phyloP scores from a whole-genome alignment of 1,140 invertebrate species.

The Calliphora vicina region DNA sequence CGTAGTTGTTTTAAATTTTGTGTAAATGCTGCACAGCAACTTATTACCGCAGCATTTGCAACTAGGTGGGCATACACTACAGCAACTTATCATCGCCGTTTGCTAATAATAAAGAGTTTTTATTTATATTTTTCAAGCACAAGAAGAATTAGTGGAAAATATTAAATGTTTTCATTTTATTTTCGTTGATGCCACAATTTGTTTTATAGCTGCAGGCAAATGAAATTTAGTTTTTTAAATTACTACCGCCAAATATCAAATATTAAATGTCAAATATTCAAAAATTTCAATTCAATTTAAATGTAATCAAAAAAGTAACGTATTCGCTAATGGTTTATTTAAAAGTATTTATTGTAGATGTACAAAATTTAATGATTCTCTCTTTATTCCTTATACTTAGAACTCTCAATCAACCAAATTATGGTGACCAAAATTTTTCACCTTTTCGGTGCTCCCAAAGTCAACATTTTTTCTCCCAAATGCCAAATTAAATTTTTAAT shows the following conservation, averaged over 20 bases:
- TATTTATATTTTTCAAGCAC: background rate
- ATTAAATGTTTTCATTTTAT: background rate
- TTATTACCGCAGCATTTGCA: background rate
- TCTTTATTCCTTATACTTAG: no score
- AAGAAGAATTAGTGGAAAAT: background rate
- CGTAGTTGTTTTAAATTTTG: no score
- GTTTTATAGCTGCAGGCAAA: background rate
- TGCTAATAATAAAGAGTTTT: background rate
- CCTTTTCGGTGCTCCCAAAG: no score
- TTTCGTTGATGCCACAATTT: background rate
- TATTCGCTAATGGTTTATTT: no score
- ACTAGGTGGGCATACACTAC: background rate
- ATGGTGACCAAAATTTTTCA: no score
- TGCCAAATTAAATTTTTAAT: no score
- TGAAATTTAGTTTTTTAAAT: background rate
- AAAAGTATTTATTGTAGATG: no score
- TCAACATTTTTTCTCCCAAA: no score
- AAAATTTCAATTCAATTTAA: background rate
- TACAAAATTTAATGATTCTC: no score
- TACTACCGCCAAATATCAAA: background rate
- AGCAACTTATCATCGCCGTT: background rate
- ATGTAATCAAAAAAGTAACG: no score
- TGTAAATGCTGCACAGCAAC: background rate
- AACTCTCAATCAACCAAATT: no score
- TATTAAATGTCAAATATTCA: background rate